Evolutionary conservation across 2,888 invertebrate species (phyloP), one percentile per base, ranked within the genome.

Genomic region (Iselma pallidipennis): DNA sequence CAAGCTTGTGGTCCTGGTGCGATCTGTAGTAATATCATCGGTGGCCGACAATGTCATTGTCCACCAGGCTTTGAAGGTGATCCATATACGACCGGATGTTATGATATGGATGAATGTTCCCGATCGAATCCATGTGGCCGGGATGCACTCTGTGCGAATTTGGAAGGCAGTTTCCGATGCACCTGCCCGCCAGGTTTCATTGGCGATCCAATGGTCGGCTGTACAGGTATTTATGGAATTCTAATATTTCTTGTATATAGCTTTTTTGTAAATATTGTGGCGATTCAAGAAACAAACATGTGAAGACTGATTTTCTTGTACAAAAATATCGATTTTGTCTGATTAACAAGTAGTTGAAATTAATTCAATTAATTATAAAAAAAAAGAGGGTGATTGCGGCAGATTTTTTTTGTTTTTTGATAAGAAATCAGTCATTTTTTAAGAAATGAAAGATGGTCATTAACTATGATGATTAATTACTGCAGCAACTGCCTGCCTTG

Each of bases 41-140:
- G 94, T 62, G 89, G 90, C 68, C 88, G 90, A 82, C 89, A 89
- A 79, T 96, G 95, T 84, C 89, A 91, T 77, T 95, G 95, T 77
- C 92, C 91, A 25, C 85, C 88, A 63, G 95, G 76, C 67, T 91
- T 86, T 81, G 89, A 91, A 66, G 94, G 94, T 21, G 91, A 93
- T 78, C 90, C 94, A 37, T 87, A 88, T 70, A 87, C 72, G 3
- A 82, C 85, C 12, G 90, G 89, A 55, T 95, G 95, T 79, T 80
- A 82, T 59, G 93, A 94, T 78, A 83, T 86, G 58, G 88, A 94
- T 80, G 92, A 91, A 81, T 94, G 94, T 76, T 82, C 87, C 21
- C 86, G 88, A 69, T 85, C 86, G 59, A 73, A 72, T 51, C 76
- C 77, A 23, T 95, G 95, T 79, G 95, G 95, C 55, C 85, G 90